Evolutionary conservation across 2,797 vertebrate genomes (phyloP), one percentile per base, ranked within the genome.

Genomic region (Poeciliopsis infans): DNA sequence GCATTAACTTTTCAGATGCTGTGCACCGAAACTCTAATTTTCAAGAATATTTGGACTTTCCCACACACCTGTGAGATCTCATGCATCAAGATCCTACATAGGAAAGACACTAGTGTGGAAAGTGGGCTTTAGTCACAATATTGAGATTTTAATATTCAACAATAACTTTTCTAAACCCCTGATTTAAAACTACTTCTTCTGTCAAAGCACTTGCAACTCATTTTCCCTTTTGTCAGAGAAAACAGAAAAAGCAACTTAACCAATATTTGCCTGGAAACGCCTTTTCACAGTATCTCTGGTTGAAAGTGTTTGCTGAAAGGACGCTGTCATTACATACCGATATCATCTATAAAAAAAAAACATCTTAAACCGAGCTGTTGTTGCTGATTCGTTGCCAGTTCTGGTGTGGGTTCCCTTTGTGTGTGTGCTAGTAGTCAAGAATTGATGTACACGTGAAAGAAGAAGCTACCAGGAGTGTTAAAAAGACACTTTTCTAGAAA

Each of bases 401-500:
- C 87, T 61, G 51, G 53, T 77, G 61, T 47, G 69, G 85, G 70
- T 57, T 85, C 36, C 82, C 75, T 85, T 76, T 76, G 77, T 71
- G 1, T 57, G 75, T 79, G 84, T 77, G 84, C 41, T 80, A 61
- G 64, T 83, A 55, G 84, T 64, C 72, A 76, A 88, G 79, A 75
- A 87, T 76, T 72, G 79, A 83, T 83, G 84, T 80, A 43, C 74
- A 55, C 61, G 90, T 85, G 80, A 78, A 86, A 86, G 81, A 85
- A 20, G 68, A 80, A 75, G 73, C 87, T 84, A 89, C 75, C 85
- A 79, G 83, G 78, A 85, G 81, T 87, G 89, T 80, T 83, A 84
- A 85, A 88, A 90, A 91, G 88, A 81, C 86, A 90, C 91, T 93
- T 92, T 88, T 92, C 84, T 72, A 83, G 86, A 89, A 93, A 91